Evolutionary conservation across 2,113 vertebrate species (phyloP).

Genomic region (Tringa solitaria): DNA sequence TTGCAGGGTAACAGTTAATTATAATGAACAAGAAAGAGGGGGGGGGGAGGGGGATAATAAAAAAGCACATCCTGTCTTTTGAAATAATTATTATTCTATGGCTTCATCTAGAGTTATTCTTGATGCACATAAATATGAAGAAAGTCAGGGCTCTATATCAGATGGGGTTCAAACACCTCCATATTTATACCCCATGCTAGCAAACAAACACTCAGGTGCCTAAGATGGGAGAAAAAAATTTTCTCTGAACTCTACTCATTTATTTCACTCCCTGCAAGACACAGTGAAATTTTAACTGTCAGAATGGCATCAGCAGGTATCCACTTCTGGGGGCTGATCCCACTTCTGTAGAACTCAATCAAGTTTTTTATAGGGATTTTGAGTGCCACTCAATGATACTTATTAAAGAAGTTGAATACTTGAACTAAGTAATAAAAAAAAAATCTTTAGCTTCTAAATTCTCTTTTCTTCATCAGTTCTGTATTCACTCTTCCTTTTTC

Average conservation of each 20-base stretch:
- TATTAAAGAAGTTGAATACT: neutral
- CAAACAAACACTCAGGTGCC: neutral
- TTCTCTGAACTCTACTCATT: neutral
- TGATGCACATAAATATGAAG: neutral
- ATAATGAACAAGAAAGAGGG: neutral
- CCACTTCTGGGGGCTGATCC: neutral
- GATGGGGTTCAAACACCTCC: neutral
- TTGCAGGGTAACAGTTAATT: neutral
- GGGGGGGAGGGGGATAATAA: too few relatives aligned
- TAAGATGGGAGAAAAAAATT: neutral
- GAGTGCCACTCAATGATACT: neutral
- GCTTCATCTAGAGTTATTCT: neutral
- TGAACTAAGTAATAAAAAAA: neutral
- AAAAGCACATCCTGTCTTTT: neutral
- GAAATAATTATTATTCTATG: neutral
- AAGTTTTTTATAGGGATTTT: neutral
- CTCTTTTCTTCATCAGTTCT: neutral
- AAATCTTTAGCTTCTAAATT: neutral
- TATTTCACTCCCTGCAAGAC: neutral
- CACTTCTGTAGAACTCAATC: neutral
- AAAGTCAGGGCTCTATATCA: neutral
- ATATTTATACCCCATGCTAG: neutral
- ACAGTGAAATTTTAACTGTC: neutral
- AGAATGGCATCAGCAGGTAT: neutral
- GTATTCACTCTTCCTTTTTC: neutral